Evolutionary conservation across 2,888 invertebrate species (phyloP), one percentile per base, ranked within the genome.

Genomic region (Melitaea athalia): DNA sequence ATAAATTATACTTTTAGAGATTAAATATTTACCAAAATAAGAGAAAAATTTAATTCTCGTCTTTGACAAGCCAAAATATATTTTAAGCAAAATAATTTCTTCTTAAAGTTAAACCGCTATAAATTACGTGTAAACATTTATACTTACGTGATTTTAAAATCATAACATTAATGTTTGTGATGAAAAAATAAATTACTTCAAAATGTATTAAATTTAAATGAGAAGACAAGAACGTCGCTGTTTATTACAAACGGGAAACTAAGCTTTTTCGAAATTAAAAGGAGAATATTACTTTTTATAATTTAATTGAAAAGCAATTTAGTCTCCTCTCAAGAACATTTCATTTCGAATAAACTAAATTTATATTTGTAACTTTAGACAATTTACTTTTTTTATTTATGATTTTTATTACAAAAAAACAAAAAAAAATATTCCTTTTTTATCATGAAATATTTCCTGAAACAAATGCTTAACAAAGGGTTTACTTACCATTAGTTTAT

Each of bases 231-330:
- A 3, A 24, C 24, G 24, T 61, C 57, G 50, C 43, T 33, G 62
- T 69, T 59, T 62, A 65, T 65, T 65, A 55, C 52, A 59, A 65
- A 59, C 33, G 62, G 62, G 52, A 60, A 69, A 69, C 59, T 63
- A 69, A 62, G 62, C 65, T 62, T 43, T 68, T 68, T 52, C 53
- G 33, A 68, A 61, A 64, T 31, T 64, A 57, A 68, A 65, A 49
- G 57, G 45, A 57, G 59, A 45, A 52, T 62, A 69, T 69, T 69
- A 64, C 69, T 63, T 66, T 64, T 69, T 64, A 59, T 63, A 69
- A 72, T 69, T 69, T 67, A 72, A 67, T 65, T 64, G 60, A 65
- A 72, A 67, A 67, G 69, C 64, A 67, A 72, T 69, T 72, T 72
- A 55, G 69, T 64, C 59, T 67, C 50, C 59, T 53, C 50, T 49